phyloP scores from a whole-genome alignment of 2,797 vertebrate genomes.

The Jordanella pulchra region DNA sequence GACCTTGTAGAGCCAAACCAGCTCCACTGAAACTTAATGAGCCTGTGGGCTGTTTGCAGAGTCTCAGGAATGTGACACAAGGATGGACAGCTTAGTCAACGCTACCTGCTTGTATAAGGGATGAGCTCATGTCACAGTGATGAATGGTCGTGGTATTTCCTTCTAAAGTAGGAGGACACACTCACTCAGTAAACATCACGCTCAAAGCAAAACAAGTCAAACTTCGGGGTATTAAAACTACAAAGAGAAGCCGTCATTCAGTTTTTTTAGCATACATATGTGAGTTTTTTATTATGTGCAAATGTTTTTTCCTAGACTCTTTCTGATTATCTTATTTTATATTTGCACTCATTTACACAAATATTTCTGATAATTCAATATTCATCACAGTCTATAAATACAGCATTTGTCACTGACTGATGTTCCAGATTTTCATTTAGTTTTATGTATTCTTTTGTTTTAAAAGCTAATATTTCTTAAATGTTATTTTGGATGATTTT shows the following conservation, averaged over 20 bases:
- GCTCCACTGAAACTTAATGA: conserved; percentile 17
- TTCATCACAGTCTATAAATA: too few relatives aligned
- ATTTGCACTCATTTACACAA: too few relatives aligned
- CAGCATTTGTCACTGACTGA: too few relatives aligned
- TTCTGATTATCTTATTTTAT: background rate
- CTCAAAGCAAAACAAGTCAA: conserved; percentile 14
- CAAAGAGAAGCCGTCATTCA: background rate
- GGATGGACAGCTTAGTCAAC: conserved; percentile 28
- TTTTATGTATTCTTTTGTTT: too few relatives aligned
- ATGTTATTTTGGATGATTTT: too few relatives aligned
- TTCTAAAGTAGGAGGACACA: conserved; percentile 15
- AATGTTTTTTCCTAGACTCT: background rate
- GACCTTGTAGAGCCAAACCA: conserved; percentile 35
- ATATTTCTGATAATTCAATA: too few relatives aligned
- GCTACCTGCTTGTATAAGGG: conserved; percentile 13
- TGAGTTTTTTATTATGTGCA: background rate
- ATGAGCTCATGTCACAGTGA: conserved; percentile 6
- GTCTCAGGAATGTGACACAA: conserved; percentile 35
- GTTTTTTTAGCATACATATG: background rate
- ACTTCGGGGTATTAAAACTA: background rate
- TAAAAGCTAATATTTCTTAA: too few relatives aligned
- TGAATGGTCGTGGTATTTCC: conserved; percentile 6
- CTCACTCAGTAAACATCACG: conserved; percentile 6
- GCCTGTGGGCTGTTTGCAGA: conserved; percentile 36
- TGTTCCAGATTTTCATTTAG: too few relatives aligned